Evolutionary conservation across 2,113 vertebrate species (phyloP).

Genomic region (Microtus ochrogaster): DNA sequence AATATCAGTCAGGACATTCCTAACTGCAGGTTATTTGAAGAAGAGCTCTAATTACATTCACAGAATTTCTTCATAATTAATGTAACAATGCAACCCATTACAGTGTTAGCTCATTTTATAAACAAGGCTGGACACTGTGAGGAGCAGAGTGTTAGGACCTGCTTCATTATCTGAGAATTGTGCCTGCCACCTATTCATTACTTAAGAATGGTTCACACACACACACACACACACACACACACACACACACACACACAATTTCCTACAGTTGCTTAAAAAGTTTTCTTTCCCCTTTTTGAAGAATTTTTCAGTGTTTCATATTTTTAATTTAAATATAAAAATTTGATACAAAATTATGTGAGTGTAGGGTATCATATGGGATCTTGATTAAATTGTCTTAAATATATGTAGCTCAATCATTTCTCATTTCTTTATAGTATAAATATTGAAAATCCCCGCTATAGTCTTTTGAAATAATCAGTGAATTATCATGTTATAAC

Average conservation of each 20-base stretch:
- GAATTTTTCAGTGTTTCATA: slow-evolving; percentile 16
- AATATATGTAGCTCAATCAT: background rate
- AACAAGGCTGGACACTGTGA: background rate
- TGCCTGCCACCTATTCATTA: background rate
- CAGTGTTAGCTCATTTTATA: background rate
- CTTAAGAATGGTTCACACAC: background rate
- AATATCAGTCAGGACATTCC: background rate
- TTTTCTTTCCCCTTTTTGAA: background rate
- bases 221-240: too few relatives aligned
- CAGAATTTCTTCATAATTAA: slow-evolving; percentile 9
- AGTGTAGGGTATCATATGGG: background rate
- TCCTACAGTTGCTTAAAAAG: background rate
- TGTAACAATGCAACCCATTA: background rate
- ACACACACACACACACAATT: background rate
- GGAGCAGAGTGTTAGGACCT: background rate
- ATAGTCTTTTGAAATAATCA: background rate
- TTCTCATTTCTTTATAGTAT: background rate
- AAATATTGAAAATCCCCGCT: background rate
- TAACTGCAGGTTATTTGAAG: background rate
- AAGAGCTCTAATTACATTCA: background rate
- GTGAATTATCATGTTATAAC: background rate
- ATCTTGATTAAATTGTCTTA: background rate
- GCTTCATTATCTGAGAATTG: background rate
- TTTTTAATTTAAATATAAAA: background rate
- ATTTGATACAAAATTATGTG: background rate